These are phyloP conservation scores for Mus pahari DNA, from an alignment of 2,113 vertebrate genomes.

Conservation along the genomic window DNA sequence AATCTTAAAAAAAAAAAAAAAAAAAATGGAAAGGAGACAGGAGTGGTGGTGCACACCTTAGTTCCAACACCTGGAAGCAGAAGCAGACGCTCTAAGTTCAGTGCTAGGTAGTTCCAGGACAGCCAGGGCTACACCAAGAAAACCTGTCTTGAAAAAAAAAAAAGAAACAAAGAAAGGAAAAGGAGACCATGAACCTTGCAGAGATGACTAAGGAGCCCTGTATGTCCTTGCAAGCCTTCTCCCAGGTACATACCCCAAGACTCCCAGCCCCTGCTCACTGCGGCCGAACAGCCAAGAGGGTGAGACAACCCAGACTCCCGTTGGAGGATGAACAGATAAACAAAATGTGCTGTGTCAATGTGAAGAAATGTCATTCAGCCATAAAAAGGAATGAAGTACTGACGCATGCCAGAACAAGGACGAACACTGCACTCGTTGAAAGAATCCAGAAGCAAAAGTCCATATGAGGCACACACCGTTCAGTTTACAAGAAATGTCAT, in stretches of 20 bases:
- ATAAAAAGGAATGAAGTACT: background rate
- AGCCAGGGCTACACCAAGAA: background rate
- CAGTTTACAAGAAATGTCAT: background rate
- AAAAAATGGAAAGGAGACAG: background rate
- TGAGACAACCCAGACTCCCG: background rate
- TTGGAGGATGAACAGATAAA: background rate
- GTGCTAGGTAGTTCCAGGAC: background rate
- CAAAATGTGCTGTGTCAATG: background rate
- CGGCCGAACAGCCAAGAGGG: background rate
- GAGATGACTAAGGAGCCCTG: background rate
- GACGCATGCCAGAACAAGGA: accelerated
- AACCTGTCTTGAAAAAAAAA: background rate
- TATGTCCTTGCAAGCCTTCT: background rate
- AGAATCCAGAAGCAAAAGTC: background rate
- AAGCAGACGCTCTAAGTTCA: background rate
- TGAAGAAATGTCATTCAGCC: background rate
- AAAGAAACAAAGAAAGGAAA: background rate
- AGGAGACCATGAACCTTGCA: background rate
- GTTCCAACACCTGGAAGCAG: background rate
- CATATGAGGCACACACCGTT: accelerated
- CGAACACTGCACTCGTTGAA: accelerated
- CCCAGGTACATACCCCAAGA: background rate
- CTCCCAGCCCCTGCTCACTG: background rate
- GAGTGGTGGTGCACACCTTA: background rate
- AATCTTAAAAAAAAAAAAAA: too few relatives aligned